Base-by-base conservation (phyloP, 2,113 vertebrate genomes). In the Istiophorus platypterus region DNA sequence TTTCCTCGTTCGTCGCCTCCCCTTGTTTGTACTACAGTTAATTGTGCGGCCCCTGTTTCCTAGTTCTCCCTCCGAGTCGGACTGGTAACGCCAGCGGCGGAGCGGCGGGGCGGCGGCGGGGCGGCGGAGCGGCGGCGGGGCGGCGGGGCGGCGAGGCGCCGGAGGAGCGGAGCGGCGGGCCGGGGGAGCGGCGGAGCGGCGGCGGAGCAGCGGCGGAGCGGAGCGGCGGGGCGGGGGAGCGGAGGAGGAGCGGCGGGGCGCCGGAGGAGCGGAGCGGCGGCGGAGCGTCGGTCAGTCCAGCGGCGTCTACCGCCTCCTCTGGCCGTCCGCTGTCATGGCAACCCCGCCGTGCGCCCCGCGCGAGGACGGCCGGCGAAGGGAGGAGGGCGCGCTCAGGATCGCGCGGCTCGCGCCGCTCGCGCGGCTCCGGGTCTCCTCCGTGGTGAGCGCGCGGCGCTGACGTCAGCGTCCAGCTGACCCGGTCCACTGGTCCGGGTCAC, bases 1-100 rank as follows among this genome's bases (percentile, higher is more conserved):
- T 92, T 83, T 85, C 82, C 79, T 79, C 63, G 75, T 62, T 66
- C 49, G 85, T 88, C 80, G 72, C 85, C 91, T 88, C 87, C 85
- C 74, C 89, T 88, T 66, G 79, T 87, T 75, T 41, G 58, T 51
- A 61, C 56, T 89, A 56, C 70, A 65, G 84, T 74, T 86, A 54
- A 65, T 80, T 74, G 87, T 84, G 79, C 70, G 69, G 86, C 41
- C 82, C 64, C 87, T 70, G 77, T 88, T 91, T 88, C 86, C 89
- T 62, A 65, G 64, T 83, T 75, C 70, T 91, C 58, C 78, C 85
- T 88, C 84, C 79, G 72, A 62, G 59, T 67, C 73, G n/a, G 75
- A 80, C 72, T 87, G 86, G 72, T 51, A 52, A 24, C 29, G 74
- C 56, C 42, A 29, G 64, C 76, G 59, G 85, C 69, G 58, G 69